Conservation (phyloP, 2,113 vertebrate genomes). For the Carassius auratus region DNA sequence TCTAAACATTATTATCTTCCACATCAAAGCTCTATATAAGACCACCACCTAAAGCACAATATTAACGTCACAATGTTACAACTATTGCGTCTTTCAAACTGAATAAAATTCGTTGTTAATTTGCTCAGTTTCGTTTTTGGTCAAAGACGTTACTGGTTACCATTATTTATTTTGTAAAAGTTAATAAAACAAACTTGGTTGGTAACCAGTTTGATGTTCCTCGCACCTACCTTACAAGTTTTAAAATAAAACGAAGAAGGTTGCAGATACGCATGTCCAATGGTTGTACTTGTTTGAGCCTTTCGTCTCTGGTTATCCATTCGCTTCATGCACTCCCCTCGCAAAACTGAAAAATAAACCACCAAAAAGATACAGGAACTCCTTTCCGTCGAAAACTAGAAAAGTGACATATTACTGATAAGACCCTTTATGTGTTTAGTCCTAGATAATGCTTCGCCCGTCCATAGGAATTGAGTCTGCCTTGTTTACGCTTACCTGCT, state of each 20-base stretch:
- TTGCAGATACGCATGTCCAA: slow-evolving; percentile 7
- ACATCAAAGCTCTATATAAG: not conserved
- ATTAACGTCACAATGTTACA: no score
- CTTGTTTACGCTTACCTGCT: slow-evolving; percentile 1
- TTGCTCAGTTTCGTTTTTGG: not conserved
- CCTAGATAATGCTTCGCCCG: not conserved
- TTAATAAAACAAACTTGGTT: not conserved
- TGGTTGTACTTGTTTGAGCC: slow-evolving; percentile 19
- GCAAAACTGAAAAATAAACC: not conserved
- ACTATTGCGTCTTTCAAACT: no score
- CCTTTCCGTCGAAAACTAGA: not conserved
- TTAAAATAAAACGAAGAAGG: slow-evolving; percentile 19
- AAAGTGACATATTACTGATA: not conserved
- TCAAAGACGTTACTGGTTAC: not conserved
- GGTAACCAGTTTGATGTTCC: not conserved
- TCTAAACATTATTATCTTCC: no score
- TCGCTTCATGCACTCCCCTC: not conserved
- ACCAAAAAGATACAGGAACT: not conserved
- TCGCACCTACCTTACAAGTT: slow-evolving; percentile 18
- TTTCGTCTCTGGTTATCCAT: not conserved
- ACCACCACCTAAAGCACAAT: not conserved
- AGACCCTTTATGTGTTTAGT: not conserved
- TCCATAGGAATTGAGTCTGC: not conserved
- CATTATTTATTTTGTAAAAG: not conserved
- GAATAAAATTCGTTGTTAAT: no score